Evolutionary conservation across 2,888 invertebrate genomes (phyloP).

Genomic region (Drosophila sordidula): DNA sequence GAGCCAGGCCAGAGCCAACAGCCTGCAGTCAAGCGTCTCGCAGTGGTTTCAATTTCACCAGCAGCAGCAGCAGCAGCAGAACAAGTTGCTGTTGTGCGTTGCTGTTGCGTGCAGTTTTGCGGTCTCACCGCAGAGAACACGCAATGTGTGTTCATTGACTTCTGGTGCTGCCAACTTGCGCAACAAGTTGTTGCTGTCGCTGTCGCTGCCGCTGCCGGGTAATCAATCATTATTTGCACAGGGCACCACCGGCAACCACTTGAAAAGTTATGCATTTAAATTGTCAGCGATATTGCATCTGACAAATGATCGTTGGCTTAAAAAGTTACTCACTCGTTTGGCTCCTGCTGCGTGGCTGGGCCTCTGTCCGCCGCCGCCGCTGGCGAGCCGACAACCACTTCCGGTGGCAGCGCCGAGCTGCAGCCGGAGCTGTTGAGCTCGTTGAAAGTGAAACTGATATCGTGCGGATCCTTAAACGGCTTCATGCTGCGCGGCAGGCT

Average conservation of each 20-base stretch:
- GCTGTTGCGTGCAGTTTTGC: conserved; percentile 61
- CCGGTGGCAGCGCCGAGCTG: conserved; percentile 30
- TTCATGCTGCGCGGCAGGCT: conserved; percentile 83
- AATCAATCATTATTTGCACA: conserved; percentile 79
- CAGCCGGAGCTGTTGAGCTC: conserved; percentile 69
- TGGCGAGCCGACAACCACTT: conserved; percentile 47
- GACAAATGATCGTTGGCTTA: conserved; percentile 74
- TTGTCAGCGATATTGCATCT: conserved; percentile 78
- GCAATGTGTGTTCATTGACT: conserved; percentile 82
- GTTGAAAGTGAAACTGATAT: conserved; percentile 85
- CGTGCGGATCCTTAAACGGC: conserved; percentile 81
- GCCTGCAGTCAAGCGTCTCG: conserved; percentile 42
- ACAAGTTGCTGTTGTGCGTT: conserved; percentile 59
- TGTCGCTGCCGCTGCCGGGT: conserved; percentile 53
- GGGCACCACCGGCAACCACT: conserved; percentile 45
- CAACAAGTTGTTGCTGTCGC: conserved; percentile 53
- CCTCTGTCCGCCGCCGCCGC: conserved; percentile 12
- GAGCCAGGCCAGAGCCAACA: conserved; percentile 24
- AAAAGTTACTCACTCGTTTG: conserved; percentile 78
- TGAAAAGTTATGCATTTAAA: conserved; percentile 78
- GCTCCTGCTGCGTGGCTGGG: conserved; percentile 68
- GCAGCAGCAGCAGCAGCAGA: conserved; percentile 47
- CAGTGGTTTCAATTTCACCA: conserved; percentile 76
- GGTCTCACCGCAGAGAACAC: conserved; percentile 62
- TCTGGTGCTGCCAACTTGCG: conserved; percentile 64